These are phyloP conservation scores for Dione juno DNA, from an alignment of 2,888 invertebrate species.

Conservation along the genomic window DNA sequence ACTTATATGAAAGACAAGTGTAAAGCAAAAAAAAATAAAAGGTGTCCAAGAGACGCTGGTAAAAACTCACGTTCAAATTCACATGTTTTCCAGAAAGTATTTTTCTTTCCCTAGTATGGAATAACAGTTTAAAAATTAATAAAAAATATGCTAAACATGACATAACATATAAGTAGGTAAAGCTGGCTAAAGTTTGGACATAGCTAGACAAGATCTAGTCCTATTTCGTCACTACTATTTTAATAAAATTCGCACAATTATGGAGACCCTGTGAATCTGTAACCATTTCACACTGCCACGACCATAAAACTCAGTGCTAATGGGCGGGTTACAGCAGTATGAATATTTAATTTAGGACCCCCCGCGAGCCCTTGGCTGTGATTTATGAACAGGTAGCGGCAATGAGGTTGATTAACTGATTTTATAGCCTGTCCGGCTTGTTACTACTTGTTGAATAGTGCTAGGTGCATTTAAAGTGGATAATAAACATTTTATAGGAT, in stretches of 20 bases:
- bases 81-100: too few relatives aligned
- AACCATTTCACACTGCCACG: constrained; percentile 54
- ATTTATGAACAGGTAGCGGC: constrained; percentile 49
- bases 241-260: background rate
- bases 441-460: constrained; percentile 11
- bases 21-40: background rate
- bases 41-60: too few relatives aligned
- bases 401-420: constrained; percentile 57
- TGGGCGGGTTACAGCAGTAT: constrained; percentile 51
- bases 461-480: background rate
- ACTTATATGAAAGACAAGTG: too few relatives aligned
- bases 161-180: too few relatives aligned
- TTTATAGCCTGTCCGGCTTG: constrained; percentile 22
- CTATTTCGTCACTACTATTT: too few relatives aligned
- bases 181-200: too few relatives aligned
- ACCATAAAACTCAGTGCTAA: constrained; percentile 48
- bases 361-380: constrained; percentile 48
- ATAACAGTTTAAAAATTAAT: too few relatives aligned
- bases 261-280: background rate
- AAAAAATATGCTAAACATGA: too few relatives aligned
- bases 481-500: background rate
- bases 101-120: too few relatives aligned
- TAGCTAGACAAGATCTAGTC: too few relatives aligned
- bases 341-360: constrained; percentile 51
- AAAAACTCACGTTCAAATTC: too few relatives aligned